Evolutionary conservation across 2,888 invertebrate genomes (phyloP).

Genomic region (Coelopa pilipes): DNA sequence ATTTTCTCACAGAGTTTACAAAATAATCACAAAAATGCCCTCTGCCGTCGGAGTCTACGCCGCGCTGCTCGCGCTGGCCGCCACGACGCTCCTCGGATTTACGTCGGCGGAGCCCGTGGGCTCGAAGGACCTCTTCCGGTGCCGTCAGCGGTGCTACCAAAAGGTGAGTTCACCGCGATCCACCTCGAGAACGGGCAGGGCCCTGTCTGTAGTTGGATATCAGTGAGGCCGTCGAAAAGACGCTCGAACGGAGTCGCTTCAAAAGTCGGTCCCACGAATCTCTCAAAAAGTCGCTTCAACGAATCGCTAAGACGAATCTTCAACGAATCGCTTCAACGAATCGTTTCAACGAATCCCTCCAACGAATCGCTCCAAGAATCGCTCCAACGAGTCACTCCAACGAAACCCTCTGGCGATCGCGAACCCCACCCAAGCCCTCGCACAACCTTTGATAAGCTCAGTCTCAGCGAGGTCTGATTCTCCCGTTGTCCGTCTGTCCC

Average conservation of each 20-base stretch:
- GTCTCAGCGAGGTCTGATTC: neutral
- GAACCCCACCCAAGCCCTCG: too few species aligned
- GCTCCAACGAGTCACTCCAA: neutral
- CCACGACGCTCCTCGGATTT: slow-evolving; percentile 48
- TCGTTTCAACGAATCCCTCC: neutral
- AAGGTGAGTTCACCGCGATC: slow-evolving; percentile 56
- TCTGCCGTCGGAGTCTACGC: slow-evolving; percentile 9
- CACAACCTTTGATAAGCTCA: neutral
- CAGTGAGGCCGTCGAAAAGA: too few species aligned
- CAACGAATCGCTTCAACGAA: too few species aligned
- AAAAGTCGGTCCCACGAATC: neutral
- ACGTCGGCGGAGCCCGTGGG: slow-evolving; percentile 50
- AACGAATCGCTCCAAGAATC: neutral
- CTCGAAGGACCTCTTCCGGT: slow-evolving; percentile 63
- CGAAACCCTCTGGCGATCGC: too few species aligned
- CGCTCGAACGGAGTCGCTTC: neutral
- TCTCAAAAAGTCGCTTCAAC: neutral
- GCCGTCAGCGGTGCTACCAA: slow-evolving; percentile 66
- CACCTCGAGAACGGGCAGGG: too few species aligned
- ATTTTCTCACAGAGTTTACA: neutral
- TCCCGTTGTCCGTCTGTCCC: neutral
- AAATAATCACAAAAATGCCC: slow-evolving; percentile 30
- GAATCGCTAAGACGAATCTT: too few species aligned
- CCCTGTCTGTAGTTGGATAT: too few species aligned
- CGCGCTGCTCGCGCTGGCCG: slow-evolving; percentile 42